Evolutionary conservation across 2,888 invertebrate species (phyloP).

Genomic region (Alloscopus bannaensis): DNA sequence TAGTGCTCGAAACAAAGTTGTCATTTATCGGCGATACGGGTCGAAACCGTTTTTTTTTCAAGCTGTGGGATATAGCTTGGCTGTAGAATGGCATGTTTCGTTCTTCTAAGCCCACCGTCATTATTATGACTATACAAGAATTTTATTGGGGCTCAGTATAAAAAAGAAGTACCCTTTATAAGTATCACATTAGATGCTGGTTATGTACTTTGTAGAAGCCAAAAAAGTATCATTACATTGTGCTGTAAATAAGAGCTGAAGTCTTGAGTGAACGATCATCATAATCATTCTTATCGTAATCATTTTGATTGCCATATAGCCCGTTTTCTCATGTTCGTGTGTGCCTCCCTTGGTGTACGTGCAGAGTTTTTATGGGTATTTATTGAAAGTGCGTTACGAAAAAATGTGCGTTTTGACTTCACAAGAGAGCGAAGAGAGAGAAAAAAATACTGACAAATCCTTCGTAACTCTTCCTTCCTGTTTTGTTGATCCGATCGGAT

Average conservation of each 20-base stretch:
- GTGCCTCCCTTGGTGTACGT: background rate
- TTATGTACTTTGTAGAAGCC: too few relatives aligned
- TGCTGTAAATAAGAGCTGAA: too few relatives aligned
- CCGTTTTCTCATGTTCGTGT: background rate
- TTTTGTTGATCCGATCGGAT: slow-evolving; percentile 14
- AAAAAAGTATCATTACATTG: too few relatives aligned
- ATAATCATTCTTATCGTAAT: slow-evolving; percentile 17
- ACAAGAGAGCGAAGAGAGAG: background rate
- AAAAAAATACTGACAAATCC: background rate
- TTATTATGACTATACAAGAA: background rate
- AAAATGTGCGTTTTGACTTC: background rate
- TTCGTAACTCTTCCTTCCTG: slow-evolving; percentile 1
- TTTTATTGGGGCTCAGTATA: slow-evolving; percentile 1
- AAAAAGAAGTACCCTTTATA: too few relatives aligned
- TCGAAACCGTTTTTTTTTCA: too few relatives aligned
- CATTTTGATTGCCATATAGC: background rate
- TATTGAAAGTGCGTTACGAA: background rate
- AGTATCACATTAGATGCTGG: too few relatives aligned
- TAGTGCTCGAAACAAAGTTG: too few relatives aligned
- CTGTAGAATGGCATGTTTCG: too few relatives aligned
- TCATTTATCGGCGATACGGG: too few relatives aligned
- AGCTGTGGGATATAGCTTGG: too few relatives aligned
- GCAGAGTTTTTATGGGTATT: slow-evolving; percentile 19
- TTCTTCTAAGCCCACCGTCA: too few relatives aligned
- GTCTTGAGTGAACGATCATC: background rate